Conservation (phyloP, 92 coral and sea anemone species). For the Parazoanthus darwini region DNA sequence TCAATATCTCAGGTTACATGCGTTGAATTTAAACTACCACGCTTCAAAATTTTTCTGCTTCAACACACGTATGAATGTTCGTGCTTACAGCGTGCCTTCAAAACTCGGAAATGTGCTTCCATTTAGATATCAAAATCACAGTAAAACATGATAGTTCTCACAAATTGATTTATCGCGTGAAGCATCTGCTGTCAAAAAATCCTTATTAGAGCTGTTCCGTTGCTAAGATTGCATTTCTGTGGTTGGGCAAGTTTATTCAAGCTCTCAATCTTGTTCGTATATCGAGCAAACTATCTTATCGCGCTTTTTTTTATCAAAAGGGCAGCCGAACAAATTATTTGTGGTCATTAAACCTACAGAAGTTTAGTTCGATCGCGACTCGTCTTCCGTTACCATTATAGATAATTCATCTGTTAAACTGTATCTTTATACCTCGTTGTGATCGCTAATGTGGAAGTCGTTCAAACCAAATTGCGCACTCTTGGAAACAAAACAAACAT, state of each 20-base stretch:
- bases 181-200: slow-evolving; percentile 30
- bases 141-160: neutral
- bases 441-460: neutral
- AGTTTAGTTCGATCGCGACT: neutral
- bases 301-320: neutral
- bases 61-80: neutral
- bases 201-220: neutral
- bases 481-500: neutral
- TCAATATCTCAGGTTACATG: slow-evolving; percentile 19
- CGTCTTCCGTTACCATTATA: slow-evolving; percentile 22
- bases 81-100: neutral
- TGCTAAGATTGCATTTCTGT: slow-evolving; percentile 20
- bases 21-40: neutral
- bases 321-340: neutral
- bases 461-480: neutral
- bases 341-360: neutral
- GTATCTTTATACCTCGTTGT: neutral
- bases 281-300: slow-evolving; percentile 1
- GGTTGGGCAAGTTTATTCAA: slow-evolving; percentile 7
- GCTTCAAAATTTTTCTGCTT: neutral
- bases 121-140: neutral
- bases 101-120: neutral
- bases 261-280: neutral
- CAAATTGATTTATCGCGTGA: slow-evolving; percentile 12
- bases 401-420: slow-evolving; percentile 13